These are phyloP conservation scores for Scaeva pyrastri DNA, from an alignment of 2,888 invertebrate species.

Conservation along the genomic window DNA sequence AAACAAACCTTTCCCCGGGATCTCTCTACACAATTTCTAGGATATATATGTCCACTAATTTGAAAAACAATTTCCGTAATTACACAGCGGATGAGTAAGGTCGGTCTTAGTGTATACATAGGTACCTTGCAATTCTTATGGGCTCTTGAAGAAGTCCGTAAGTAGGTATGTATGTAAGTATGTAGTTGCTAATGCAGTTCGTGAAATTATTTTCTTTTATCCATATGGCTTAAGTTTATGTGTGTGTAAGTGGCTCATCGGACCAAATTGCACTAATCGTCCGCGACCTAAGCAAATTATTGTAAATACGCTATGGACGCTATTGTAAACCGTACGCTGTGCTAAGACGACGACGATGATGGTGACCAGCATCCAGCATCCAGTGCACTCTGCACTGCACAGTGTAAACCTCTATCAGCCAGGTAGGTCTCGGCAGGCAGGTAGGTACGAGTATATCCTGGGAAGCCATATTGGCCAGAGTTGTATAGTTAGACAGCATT, in stretches of 20 bases:
- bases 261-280: slow-evolving; percentile 75
- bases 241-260: slow-evolving; percentile 51
- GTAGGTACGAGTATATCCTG: slow-evolving; percentile 52
- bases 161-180: slow-evolving; percentile 25
- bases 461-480: slow-evolving; percentile 55
- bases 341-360: not conserved
- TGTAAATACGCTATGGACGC: slow-evolving; percentile 69
- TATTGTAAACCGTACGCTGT: slow-evolving; percentile 26
- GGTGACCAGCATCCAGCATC: slow-evolving; percentile 64
- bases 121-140: too few relatives aligned
- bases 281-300: slow-evolving; percentile 76
- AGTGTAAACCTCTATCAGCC: not conserved
- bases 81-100: slow-evolving; percentile 77
- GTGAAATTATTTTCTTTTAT: slow-evolving; percentile 72
- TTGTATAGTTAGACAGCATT: slow-evolving; percentile 64
- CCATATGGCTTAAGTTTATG: slow-evolving; percentile 60
- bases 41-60: slow-evolving; percentile 81
- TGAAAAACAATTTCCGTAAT: slow-evolving; percentile 84
- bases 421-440: too few relatives aligned
- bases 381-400: not conserved
- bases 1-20: slow-evolving; percentile 30
- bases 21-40: slow-evolving; percentile 56
- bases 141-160: too few relatives aligned
- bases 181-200: slow-evolving; percentile 68
- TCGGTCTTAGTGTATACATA: slow-evolving; percentile 40